These are phyloP conservation scores for Mactra quadrangularis DNA, from an alignment of 1,140 invertebrate species.

Conservation along the genomic window DNA sequence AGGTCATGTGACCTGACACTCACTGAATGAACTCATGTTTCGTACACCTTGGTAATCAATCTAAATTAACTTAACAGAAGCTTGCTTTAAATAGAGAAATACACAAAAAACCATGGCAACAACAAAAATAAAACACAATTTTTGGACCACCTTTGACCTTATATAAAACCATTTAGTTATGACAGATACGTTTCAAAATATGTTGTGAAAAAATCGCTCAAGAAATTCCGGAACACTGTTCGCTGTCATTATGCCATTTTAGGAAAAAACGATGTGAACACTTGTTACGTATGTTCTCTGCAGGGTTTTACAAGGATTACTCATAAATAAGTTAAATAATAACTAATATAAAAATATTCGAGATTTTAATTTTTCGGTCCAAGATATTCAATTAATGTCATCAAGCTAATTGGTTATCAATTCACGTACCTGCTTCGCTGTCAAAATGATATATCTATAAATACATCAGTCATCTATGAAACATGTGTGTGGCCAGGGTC, in stretches of 20 bases:
- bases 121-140: too few species aligned
- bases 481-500: slow-evolving; percentile 5
- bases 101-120: too few species aligned
- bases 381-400: slow-evolving; percentile 42
- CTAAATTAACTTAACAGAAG: too few species aligned
- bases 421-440: slow-evolving; percentile 33
- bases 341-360: slow-evolving; percentile 5
- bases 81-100: too few species aligned
- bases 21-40: too few species aligned
- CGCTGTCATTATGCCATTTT: slow-evolving; percentile 3
- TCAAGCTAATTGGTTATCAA: slow-evolving; percentile 41
- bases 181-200: slow-evolving; percentile 33
- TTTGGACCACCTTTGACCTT: too few species aligned
- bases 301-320: slow-evolving; percentile 16
- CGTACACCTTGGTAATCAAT: too few species aligned
- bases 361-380: neutral
- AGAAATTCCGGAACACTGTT: too few species aligned
- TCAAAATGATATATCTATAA: slow-evolving; percentile 42
- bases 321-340: slow-evolving; percentile 26
- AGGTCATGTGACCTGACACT: too few species aligned
- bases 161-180: neutral
- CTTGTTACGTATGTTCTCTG: neutral
- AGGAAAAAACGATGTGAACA: neutral
- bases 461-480: neutral
- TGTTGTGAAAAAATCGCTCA: slow-evolving; percentile 14